Conservation (phyloP, 2,797 vertebrate species). For the Labeo calbasu region DNA sequence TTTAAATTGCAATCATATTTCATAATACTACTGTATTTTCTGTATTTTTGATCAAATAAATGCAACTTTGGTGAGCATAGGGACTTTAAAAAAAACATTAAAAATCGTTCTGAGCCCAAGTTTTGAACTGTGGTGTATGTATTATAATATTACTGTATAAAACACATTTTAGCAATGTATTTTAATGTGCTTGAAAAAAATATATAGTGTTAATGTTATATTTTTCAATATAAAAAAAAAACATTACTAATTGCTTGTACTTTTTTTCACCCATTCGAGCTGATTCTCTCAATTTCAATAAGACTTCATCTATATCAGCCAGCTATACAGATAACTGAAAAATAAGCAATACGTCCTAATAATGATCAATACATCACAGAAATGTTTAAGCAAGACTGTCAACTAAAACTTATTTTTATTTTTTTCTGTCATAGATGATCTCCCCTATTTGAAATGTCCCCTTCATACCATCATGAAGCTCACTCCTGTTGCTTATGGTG, state of each 20-base stretch:
- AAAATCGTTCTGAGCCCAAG: no score
- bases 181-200: not conserved
- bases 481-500: conserved; percentile 95
- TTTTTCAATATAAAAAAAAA: not conserved
- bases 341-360: not conserved
- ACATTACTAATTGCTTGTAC: not conserved
- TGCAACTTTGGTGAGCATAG: no score
- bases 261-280: not conserved
- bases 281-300: not conserved
- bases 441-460: conserved; percentile 93
- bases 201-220: not conserved
- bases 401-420: not conserved
- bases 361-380: not conserved
- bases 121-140: not conserved
- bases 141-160: not conserved
- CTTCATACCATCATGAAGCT: conserved; percentile 94
- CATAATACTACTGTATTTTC: no score
- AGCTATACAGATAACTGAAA: not conserved
- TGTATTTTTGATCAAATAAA: no score
- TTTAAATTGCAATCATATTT: no score
- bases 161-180: not conserved
- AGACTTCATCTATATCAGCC: not conserved
- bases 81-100: no score
- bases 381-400: not conserved
- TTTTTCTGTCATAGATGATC: conserved; percentile 80